These are phyloP conservation scores for Caenorhabditis wallacei DNA, from an alignment of 2,888 invertebrate species.

Conservation along the genomic window DNA sequence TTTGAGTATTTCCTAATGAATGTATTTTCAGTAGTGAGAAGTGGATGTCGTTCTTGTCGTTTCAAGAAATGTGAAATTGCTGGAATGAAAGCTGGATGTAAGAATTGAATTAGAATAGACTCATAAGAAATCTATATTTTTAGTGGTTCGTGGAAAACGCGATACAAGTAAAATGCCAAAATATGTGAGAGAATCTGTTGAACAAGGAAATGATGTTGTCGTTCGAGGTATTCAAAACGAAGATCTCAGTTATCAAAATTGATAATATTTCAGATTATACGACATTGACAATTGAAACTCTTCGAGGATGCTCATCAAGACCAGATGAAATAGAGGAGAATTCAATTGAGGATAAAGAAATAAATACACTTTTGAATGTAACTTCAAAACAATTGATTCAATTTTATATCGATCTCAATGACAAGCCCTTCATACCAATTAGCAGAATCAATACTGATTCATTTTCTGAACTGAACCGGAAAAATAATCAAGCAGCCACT, in stretches of 20 bases:
- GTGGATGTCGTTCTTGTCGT: slow-evolving; percentile 39
- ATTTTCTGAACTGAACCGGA: slow-evolving; percentile 1
- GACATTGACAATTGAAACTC: not conserved
- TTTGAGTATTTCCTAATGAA: not conserved
- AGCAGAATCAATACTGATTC: not conserved
- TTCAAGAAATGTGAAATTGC: slow-evolving; percentile 26
- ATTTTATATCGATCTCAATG: slow-evolving; percentile 20
- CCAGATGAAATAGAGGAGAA: not conserved
- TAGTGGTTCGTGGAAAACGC: slow-evolving; percentile 37
- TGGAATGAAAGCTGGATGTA: slow-evolving; percentile 37
- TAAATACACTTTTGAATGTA: slow-evolving; percentile 9
- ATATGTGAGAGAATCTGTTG: slow-evolving; percentile 17
- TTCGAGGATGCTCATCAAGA: not conserved
- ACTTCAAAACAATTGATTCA: not conserved
- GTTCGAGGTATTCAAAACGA: slow-evolving; percentile 15
- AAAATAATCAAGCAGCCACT: not conserved
- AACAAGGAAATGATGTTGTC: not conserved
- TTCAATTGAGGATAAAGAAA: not conserved
- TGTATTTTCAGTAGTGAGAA: slow-evolving; percentile 34
- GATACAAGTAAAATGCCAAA: slow-evolving; percentile 36
- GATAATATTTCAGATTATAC: not conserved
- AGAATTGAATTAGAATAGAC: not conserved
- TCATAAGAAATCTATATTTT: not conserved
- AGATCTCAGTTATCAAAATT: not conserved
- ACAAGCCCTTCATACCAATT: not conserved